Percentiles rank a stretch among this genome's conserved stretches.
phyloP scores from a whole-genome alignment of 2,888 invertebrate genomes.

The Hydroisotoma schaefferi region DNA sequence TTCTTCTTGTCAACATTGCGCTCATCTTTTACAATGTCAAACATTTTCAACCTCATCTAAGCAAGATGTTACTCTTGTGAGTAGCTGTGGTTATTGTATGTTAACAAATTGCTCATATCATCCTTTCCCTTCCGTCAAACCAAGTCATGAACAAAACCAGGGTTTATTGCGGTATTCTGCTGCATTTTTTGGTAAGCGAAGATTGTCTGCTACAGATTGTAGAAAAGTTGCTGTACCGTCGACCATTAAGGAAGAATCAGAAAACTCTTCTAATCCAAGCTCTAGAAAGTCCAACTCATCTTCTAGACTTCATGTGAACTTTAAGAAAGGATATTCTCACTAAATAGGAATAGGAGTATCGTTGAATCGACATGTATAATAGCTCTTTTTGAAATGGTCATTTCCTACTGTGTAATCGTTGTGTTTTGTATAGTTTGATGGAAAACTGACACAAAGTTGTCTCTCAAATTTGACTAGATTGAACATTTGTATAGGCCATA shows the following conservation, averaged over 20 bases:
- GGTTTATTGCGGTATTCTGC: too few relatives aligned
- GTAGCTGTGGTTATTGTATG: background rate
- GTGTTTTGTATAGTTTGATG: too few relatives aligned
- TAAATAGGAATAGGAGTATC: too few relatives aligned
- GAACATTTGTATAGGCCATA: too few relatives aligned
- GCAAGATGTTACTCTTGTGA: background rate
- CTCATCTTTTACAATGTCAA: constrained; percentile 3
- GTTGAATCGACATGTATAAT: too few relatives aligned
- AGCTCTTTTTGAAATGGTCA: too few relatives aligned
- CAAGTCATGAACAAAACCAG: background rate
- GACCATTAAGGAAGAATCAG: constrained; percentile 47
- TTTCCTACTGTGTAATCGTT: too few relatives aligned
- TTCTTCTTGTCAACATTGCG: background rate
- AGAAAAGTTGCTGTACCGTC: constrained; percentile 45
- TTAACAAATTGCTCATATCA: background rate
- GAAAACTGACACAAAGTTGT: too few relatives aligned
- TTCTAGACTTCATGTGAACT: too few relatives aligned
- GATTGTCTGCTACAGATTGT: background rate
- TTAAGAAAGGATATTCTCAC: too few relatives aligned
- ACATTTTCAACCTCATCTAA: background rate
- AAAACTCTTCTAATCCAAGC: constrained; percentile 37
- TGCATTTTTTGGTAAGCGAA: background rate
- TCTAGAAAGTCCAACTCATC: constrained; percentile 22
- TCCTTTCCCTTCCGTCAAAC: background rate
- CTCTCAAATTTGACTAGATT: too few relatives aligned